Base-by-base conservation (phyloP, 2,797 vertebrate genomes). In the Lagocephalus sceleratus region DNA sequence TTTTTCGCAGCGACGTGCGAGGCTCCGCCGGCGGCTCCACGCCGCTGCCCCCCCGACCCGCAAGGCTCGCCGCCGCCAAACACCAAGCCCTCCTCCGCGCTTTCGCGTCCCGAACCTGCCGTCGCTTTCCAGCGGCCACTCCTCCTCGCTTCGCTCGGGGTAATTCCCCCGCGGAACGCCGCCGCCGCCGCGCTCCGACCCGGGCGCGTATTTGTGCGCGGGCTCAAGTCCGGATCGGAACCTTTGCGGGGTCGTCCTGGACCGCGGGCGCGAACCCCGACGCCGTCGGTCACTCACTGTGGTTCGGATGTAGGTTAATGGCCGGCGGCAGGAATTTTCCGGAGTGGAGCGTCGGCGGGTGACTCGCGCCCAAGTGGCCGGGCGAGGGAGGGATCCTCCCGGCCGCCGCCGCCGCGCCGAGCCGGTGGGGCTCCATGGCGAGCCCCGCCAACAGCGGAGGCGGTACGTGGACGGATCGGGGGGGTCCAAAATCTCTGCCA, bases 401-500 rank as follows among this genome's bases (percentile, higher is more conserved):
- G 84, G 92, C 86, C 65, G 92, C 91, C 3, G 91, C 85, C n/a
- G 92, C 91, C 51, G 92, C 87, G 76, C 92, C 92, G 87, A 94
- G 91, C 58, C 94, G 94, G 86, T 94, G 94, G 54, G 92, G 84
- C 84, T 98, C 96, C 94, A 97, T 94, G 14, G 92, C 88, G 89
- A 97, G 84, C 73, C 93, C 92, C 63, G 95, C 91, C 84, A 97
- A 87, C 86, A 97, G 79, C 74, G 95, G 93, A 59, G 95, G 93
- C 55, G 93, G 95, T 57, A 93, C 90, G 79, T 95, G 95, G 78
- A 96, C 93, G 75, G 95, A 93, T 88, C 94, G 92, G 81, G 93
- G 93, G 82, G 91, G 91, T 89, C 94, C 94, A 82, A 96, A 97
- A 91, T 98, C 96, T 93, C 95, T 92, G 91, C 95, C 96, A 97